These are phyloP conservation scores for Onthophagus sagittarius DNA, from an alignment of 2,888 invertebrate species.

Conservation along the genomic window DNA sequence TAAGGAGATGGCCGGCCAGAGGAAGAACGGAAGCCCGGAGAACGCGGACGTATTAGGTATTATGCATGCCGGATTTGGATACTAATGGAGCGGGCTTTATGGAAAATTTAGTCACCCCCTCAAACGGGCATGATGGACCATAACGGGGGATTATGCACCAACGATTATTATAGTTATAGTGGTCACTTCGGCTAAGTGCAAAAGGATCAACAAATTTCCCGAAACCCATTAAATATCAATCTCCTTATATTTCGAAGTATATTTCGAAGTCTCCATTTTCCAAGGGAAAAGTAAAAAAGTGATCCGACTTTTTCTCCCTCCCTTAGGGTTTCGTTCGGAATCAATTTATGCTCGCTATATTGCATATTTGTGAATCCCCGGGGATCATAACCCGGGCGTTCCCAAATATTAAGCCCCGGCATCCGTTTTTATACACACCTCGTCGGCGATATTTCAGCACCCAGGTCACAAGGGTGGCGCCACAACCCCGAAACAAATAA, in stretches of 20 bases:
- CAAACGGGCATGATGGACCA: constrained; percentile 2
- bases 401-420: background rate
- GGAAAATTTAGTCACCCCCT: background rate
- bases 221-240: constrained; percentile 30
- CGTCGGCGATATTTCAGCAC: background rate
- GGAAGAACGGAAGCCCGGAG: constrained; percentile 35
- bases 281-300: background rate
- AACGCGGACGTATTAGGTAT: background rate
- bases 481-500: background rate
- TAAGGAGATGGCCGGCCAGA: constrained; percentile 44
- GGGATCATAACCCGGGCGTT: constrained; percentile 33
- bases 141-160: background rate
- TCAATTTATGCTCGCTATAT: constrained; percentile 51
- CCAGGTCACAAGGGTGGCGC: background rate
- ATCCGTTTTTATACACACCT: constrained; percentile 5
- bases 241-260: no score
- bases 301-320: background rate
- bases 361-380: constrained; percentile 50
- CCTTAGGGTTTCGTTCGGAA: constrained; percentile 36
- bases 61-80: background rate
- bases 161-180: background rate
- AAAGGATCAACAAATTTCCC: constrained; percentile 14
- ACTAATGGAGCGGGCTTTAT: background rate
- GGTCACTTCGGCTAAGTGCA: background rate
- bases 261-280: no score